These are phyloP conservation scores for Cataglyphis rosenhaueri DNA, from an alignment of 2,888 invertebrate genomes.

Conservation along the genomic window DNA sequence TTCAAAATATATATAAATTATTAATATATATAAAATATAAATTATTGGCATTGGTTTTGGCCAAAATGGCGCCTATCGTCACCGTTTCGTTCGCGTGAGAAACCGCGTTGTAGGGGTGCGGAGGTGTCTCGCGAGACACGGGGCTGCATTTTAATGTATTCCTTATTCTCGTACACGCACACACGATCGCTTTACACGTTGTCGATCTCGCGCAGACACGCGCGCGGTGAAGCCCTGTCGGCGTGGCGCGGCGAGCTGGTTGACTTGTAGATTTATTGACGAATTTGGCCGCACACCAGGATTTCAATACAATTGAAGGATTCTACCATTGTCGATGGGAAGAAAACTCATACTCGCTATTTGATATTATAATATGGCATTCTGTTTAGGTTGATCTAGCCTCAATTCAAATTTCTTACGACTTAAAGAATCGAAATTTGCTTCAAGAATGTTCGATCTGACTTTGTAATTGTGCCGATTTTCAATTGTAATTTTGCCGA, in stretches of 20 bases:
- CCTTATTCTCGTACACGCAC: slow-evolving; percentile 63
- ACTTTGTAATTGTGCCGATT: background rate
- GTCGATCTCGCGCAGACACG: slow-evolving; percentile 30
- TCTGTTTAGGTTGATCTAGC: slow-evolving; percentile 61
- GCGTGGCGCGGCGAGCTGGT: slow-evolving; percentile 65
- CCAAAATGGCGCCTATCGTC: slow-evolving; percentile 74
- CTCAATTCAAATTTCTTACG: slow-evolving; percentile 58
- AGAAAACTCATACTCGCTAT: slow-evolving; percentile 61
- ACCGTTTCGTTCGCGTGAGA: slow-evolving; percentile 65
- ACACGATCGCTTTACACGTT: slow-evolving; percentile 41
- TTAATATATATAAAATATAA: too few species aligned
- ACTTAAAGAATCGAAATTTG: slow-evolving; percentile 48
- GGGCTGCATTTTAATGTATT: slow-evolving; percentile 70
- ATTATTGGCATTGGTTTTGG: slow-evolving; percentile 76
- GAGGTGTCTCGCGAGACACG: slow-evolving; percentile 54
- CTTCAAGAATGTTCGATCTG: slow-evolving; percentile 15
- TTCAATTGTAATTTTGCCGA: background rate
- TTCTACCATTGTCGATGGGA: slow-evolving; percentile 75
- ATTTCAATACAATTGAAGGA: slow-evolving; percentile 83
- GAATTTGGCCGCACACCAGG: slow-evolving; percentile 80
- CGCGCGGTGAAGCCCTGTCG: slow-evolving; percentile 31
- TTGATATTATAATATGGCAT: slow-evolving; percentile 82
- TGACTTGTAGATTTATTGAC: slow-evolving; percentile 83
- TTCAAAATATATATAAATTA: too few species aligned
- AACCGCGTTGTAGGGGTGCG: slow-evolving; percentile 43